Conservation (phyloP, 1,140 invertebrate species). For the Spodoptera frugiperda region DNA sequence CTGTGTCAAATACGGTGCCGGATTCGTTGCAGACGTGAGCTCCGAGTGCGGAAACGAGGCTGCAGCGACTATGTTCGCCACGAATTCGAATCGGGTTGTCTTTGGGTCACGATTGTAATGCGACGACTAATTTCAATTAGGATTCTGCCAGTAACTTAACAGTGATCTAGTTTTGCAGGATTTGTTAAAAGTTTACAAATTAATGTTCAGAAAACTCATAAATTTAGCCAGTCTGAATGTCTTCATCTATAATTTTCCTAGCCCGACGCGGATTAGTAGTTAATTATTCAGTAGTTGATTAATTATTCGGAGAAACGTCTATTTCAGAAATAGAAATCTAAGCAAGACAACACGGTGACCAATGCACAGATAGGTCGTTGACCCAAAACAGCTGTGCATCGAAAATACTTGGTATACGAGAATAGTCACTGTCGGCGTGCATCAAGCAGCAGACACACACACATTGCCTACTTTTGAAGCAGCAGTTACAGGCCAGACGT, state of each 20-base stretch:
- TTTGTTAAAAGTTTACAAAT: not conserved
- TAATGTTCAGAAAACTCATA: not conserved
- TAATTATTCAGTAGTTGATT: constrained; percentile 8
- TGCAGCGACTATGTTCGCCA: constrained; percentile 42
- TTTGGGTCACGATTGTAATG: constrained; percentile 48
- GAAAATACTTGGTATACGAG: constrained; percentile 65
- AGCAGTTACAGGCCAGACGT: constrained; percentile 73
- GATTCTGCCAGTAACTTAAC: constrained; percentile 39
- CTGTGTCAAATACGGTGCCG: constrained; percentile 58
- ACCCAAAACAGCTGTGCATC: constrained; percentile 66
- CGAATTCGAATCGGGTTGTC: constrained; percentile 46
- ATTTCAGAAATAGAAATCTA: constrained; percentile 49
- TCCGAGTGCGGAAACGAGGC: constrained; percentile 48
- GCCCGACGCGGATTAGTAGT: no score
- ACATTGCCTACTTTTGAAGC: constrained; percentile 71
- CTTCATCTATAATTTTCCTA: constrained; percentile 2
- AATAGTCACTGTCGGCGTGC: constrained; percentile 59
- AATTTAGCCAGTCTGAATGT: constrained; percentile 4
- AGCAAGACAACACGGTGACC: constrained; percentile 59
- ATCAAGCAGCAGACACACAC: constrained; percentile 62
- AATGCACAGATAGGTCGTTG: constrained; percentile 60
- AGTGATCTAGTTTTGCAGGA: not conserved
- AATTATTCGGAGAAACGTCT: constrained; percentile 50
- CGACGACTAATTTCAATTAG: constrained; percentile 30
- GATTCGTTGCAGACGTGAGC: constrained; percentile 55